phyloP scores from a whole-genome alignment of 2,113 vertebrate genomes.

The Phoxinus phoxinus region DNA sequence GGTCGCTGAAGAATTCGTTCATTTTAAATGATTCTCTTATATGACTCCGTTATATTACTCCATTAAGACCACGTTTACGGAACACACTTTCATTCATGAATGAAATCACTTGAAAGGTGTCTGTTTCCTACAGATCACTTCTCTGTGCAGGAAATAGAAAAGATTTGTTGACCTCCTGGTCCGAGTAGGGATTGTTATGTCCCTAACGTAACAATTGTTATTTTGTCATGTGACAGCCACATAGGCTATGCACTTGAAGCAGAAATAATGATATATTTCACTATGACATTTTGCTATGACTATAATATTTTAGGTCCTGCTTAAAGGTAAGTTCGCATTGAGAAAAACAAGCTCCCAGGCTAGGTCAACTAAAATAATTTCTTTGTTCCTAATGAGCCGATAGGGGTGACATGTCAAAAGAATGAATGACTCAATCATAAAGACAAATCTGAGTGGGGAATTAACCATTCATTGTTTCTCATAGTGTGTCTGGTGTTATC shows the following conservation, averaged over 20 bases:
- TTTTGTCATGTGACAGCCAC: not conserved
- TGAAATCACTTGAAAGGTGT: not conserved
- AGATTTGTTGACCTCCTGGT: not conserved
- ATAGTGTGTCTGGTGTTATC: not conserved
- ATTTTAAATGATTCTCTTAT: not conserved
- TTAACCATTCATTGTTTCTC: not conserved
- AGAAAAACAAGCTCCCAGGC: not conserved
- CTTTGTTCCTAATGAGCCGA: not conserved
- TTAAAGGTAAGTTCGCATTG: not conserved
- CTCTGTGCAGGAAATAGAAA: not conserved
- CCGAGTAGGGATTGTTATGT: no score
- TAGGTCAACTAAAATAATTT: not conserved
- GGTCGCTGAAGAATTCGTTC: not conserved
- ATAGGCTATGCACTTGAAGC: not conserved
- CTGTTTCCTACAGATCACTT: not conserved
- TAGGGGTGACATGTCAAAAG: not conserved
- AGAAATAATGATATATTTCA: not conserved
- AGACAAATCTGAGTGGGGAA: not conserved
- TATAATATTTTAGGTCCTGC: not conserved
- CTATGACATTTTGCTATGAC: not conserved
- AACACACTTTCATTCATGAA: not conserved
- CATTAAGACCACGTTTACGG: not conserved
- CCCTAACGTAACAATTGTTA: no score
- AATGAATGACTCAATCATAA: not conserved
- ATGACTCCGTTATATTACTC: not conserved